Evolutionary conservation across 2,113 vertebrate genomes (phyloP).

Genomic region (Ceratotherium simum): DNA sequence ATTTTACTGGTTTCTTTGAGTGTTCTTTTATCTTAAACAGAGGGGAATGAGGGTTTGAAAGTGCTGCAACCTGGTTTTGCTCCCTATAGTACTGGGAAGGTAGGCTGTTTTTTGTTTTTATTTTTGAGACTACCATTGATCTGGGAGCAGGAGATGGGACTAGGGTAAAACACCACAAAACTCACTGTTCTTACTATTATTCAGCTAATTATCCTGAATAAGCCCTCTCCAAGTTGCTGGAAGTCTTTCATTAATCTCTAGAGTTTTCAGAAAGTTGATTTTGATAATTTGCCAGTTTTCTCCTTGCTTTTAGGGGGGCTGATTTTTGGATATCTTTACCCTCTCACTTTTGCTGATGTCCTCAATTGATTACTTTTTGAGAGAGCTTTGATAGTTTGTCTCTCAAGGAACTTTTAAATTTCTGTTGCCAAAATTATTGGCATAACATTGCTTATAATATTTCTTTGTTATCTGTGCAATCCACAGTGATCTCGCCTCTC

Average conservation of each 20-base stretch:
- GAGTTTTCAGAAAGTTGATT: not conserved
- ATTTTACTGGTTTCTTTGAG: not conserved
- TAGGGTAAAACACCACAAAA: not conserved
- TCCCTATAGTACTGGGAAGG: not conserved
- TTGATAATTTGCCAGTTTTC: not conserved
- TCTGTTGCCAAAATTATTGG: not conserved
- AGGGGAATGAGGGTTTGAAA: not conserved
- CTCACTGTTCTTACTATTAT: not conserved
- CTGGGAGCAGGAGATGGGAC: not conserved
- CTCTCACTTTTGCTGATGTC: not conserved
- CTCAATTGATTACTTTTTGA: not conserved
- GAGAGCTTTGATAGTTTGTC: not conserved
- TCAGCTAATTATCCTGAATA: not conserved
- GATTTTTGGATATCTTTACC: not conserved
- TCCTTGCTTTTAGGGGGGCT: not conserved
- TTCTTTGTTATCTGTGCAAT: not conserved
- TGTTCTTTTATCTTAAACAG: not conserved
- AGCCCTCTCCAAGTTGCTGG: not conserved
- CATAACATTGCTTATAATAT: not conserved
- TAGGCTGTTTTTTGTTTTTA: not conserved
- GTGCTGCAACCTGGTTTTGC: not conserved
- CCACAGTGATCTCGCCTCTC: not conserved
- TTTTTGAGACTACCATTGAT: not conserved
- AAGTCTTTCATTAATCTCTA: not conserved
- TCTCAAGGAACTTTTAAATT: not conserved